A percentile compares a stretch with the other conserved stretches of the same genome.
phyloP scores from a whole-genome alignment of 2,888 invertebrate species.

The Leptodirus hochenwartii region DNA sequence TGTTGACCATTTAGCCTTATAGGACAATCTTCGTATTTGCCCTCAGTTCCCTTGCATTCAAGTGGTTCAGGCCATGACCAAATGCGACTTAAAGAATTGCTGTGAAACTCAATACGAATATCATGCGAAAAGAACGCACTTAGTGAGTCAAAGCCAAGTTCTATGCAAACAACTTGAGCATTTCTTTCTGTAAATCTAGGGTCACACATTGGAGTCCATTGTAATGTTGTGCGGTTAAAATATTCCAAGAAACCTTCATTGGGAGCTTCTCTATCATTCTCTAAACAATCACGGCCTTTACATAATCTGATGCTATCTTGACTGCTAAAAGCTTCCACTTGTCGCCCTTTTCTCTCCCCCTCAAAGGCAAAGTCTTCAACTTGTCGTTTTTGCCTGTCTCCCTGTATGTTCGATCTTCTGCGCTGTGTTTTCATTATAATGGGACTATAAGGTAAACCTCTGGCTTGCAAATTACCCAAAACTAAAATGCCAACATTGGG shows the following conservation, averaged over 20 bases:
- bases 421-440: constrained; percentile 57
- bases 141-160: constrained; percentile 74
- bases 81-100: constrained; percentile 68
- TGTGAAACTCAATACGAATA: constrained; percentile 72
- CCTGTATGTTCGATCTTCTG: constrained; percentile 19
- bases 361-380: constrained; percentile 9
- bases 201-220: constrained; percentile 96
- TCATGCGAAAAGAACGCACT: constrained; percentile 81
- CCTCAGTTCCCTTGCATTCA: constrained; percentile 63
- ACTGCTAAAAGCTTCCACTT: constrained; percentile 35
- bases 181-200: constrained; percentile 88
- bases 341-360: constrained; percentile 24
- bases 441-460: constrained; percentile 56
- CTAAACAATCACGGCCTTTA: constrained; percentile 52
- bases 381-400: constrained; percentile 23
- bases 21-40: constrained; percentile 62
- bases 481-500: constrained; percentile 93
- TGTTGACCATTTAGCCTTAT: constrained; percentile 80
- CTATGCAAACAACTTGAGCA: constrained; percentile 89
- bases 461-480: constrained; percentile 72
- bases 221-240: constrained; percentile 85
- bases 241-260: constrained; percentile 85
- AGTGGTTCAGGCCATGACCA: constrained; percentile 93
- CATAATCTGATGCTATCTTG: constrained; percentile 58
- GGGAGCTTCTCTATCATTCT: constrained; percentile 33